Evolutionary conservation across 2,113 vertebrate species (phyloP), one percentile per base, ranked within the genome.

Genomic region (Oryzias javanicus): DNA sequence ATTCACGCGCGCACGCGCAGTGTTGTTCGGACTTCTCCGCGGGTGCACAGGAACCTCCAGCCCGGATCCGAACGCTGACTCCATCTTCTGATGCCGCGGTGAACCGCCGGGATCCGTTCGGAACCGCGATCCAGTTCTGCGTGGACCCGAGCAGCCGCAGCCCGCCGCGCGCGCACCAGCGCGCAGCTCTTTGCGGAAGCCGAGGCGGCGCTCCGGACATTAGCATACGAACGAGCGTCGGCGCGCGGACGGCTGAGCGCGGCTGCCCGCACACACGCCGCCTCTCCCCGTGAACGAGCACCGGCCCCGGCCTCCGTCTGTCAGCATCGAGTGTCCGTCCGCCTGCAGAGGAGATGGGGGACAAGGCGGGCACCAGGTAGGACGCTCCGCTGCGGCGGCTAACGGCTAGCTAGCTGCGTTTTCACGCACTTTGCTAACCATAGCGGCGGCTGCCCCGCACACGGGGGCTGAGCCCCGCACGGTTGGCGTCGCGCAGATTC

Each of bases 341-440:
- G 83, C 86, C 75, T 87, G 80, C 67, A 84, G 89, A 86, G 79
- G 86, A 89, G 80, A 88, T 79, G 79, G 84, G 89, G 80, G 89
- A 90, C 76, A 91, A 87, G 71, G 88, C 80, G 78, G 86, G 89
- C 67, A 92, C 91, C 80, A 90, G 91, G 91, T 92, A 84, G 57
- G 79, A 67, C 73, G 55, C 42, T 53, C 20, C 3, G 60, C 46
- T 24, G 48, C 47, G 1, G 29, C 17, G 6, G 60, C 70, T 81
- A 76, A 45, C 69, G 6, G 76, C 80, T 74, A 74, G 70, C 77
- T 87, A 84, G 81, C 80, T 24, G 47, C 48, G 35, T 53, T 14
- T 65, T 74, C 80, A 74, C 80, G 78, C 77, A 79, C 40, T 82
- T 73, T 0, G 79, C 68, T 74, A 70, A n/a, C 44, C 58, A 4